phyloP scores from a whole-genome alignment of 2,888 invertebrate genomes.

The Nemotelus pantherinus region DNA sequence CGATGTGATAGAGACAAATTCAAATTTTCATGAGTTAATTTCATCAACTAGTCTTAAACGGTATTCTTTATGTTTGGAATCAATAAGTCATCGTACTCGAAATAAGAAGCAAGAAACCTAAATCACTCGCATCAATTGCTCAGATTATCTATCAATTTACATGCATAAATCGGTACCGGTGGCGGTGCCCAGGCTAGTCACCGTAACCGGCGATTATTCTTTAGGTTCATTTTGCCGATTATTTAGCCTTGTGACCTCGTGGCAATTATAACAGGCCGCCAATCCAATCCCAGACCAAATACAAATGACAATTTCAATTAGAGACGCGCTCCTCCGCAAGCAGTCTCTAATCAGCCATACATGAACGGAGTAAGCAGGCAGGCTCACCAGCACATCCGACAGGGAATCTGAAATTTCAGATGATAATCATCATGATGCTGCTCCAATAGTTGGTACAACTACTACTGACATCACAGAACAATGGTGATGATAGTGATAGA shows the following conservation, averaged over 20 bases:
- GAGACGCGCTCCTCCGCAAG: constrained; percentile 20
- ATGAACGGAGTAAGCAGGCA: background rate
- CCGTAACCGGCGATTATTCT: constrained; percentile 18
- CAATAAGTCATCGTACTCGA: too few species aligned
- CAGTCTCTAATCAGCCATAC: constrained; percentile 23
- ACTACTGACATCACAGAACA: background rate
- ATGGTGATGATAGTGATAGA: background rate
- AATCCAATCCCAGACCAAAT: background rate
- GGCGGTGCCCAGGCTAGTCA: too few species aligned
- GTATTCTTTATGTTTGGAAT: too few species aligned
- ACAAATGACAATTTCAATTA: constrained; percentile 41
- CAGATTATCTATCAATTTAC: constrained; percentile 25
- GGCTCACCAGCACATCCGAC: constrained; percentile 5
- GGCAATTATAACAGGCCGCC: constrained; percentile 30
- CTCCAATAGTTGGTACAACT: background rate
- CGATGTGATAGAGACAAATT: background rate
- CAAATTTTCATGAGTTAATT: background rate
- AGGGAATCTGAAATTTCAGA: constrained; percentile 18
- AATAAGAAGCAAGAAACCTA: too few species aligned
- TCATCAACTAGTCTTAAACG: background rate
- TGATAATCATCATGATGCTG: constrained; percentile 10
- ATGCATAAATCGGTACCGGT: constrained; percentile 9
- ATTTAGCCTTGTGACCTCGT: constrained; percentile 38
- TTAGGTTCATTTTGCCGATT: constrained; percentile 37
- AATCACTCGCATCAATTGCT: background rate